Percentiles rank a stretch among this genome's conserved stretches.
phyloP scores from a whole-genome alignment of 2,888 invertebrate genomes.

The Apamea anceps region DNA sequence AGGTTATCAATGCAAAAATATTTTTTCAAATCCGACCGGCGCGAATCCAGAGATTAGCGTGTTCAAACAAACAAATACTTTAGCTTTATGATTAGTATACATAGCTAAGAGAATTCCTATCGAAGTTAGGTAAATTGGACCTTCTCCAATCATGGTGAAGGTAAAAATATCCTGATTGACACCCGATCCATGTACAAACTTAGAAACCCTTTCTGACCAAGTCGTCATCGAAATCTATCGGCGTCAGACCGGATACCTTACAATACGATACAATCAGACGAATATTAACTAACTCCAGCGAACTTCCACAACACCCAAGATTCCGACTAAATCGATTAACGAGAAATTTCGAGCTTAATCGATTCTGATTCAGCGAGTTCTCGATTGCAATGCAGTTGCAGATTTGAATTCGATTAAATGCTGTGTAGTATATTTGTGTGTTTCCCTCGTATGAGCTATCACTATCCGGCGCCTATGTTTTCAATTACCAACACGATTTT shows the following conservation, averaged over 20 bases:
- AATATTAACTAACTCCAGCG: slow-evolving; percentile 66
- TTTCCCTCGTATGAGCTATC: slow-evolving; percentile 54
- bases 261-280: slow-evolving; percentile 76
- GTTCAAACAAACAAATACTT: not conserved
- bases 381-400: slow-evolving; percentile 78
- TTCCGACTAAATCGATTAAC: slow-evolving; percentile 76
- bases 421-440: slow-evolving; percentile 59
- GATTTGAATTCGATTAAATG: slow-evolving; percentile 73
- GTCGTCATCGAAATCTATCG: slow-evolving; percentile 46
- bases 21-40: not conserved
- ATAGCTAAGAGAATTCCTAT: not conserved
- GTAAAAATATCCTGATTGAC: slow-evolving; percentile 8
- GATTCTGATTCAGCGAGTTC: slow-evolving; percentile 81
- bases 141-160: not conserved
- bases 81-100: not conserved
- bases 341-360: slow-evolving; percentile 81
- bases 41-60: not conserved
- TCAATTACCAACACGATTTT: slow-evolving; percentile 66
- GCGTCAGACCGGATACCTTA: slow-evolving; percentile 44
- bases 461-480: slow-evolving; percentile 56
- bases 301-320: slow-evolving; percentile 62
- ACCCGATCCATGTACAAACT: slow-evolving; percentile 14
- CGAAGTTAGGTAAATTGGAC: not conserved
- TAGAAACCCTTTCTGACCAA: slow-evolving; percentile 21
- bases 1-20: not conserved